Evolutionary conservation across 2,888 invertebrate genomes (phyloP).

Genomic region (Mimas tiliae): DNA sequence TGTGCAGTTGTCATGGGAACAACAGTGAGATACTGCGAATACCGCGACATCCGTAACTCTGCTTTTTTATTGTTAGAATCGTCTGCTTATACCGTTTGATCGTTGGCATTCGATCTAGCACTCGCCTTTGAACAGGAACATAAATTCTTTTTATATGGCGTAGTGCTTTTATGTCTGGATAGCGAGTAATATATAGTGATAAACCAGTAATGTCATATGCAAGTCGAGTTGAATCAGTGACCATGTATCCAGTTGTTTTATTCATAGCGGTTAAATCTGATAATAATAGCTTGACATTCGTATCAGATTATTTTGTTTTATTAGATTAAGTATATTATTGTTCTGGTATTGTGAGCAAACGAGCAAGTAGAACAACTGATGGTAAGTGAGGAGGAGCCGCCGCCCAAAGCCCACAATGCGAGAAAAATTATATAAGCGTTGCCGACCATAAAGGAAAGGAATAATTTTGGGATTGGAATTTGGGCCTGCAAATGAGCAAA

Average conservation of each 20-base stretch:
- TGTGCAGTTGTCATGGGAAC: conserved; percentile 26
- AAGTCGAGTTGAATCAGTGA: too few relatives aligned
- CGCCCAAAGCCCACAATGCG: too few relatives aligned
- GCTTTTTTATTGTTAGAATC: conserved; percentile 16
- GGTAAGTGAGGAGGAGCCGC: too few relatives aligned
- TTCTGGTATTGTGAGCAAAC: too few relatives aligned
- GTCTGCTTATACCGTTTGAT: conserved; percentile 6
- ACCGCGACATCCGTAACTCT: conserved; percentile 2
- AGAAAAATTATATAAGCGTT: too few relatives aligned
- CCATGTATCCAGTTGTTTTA: not conserved
- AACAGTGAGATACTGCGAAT: conserved; percentile 14
- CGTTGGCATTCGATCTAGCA: not conserved
- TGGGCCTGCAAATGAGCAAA: too few relatives aligned
- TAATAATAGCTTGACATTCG: too few relatives aligned
- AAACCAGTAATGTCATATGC: not conserved
- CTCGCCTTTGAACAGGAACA: not conserved
- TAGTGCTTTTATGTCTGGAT: not conserved
- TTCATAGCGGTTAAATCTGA: not conserved
- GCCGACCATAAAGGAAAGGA: too few relatives aligned
- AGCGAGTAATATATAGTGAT: not conserved
- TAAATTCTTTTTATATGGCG: conserved; percentile 1
- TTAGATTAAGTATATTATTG: too few relatives aligned
- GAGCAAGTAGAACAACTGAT: too few relatives aligned
- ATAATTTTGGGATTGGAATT: too few relatives aligned
- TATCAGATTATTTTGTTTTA: too few relatives aligned